These are phyloP conservation scores for Bathynomus jamesi DNA, from an alignment of 1,140 invertebrate species.

Conservation along the genomic window DNA sequence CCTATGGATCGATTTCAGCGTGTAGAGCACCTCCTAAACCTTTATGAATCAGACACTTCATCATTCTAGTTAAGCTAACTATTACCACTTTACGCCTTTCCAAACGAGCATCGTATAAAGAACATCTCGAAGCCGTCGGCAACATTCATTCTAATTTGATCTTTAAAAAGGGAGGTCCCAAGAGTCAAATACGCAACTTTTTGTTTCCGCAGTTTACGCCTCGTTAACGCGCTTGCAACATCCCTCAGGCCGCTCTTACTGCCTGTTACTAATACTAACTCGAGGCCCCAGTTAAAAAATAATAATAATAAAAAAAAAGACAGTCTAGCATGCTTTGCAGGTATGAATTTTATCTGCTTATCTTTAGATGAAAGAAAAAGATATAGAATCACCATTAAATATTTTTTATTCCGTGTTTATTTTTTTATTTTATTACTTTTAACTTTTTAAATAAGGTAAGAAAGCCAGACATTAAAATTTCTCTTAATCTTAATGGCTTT, in stretches of 20 bases:
- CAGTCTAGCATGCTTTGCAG: neutral
- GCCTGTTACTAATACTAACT: slow-evolving; percentile 1
- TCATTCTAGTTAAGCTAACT: neutral
- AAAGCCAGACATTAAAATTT: too few relatives aligned
- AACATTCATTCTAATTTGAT: neutral
- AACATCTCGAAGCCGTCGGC: neutral
- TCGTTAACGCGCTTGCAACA: neutral
- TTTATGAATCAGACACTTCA: neutral
- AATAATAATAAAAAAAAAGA: neutral
- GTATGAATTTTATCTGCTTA: neutral
- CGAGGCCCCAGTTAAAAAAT: neutral
- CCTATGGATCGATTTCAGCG: neutral
- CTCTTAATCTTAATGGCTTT: too few relatives aligned
- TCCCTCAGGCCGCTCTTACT: neutral
- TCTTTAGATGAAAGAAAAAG: neutral
- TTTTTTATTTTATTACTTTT: neutral
- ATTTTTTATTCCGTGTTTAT: neutral
- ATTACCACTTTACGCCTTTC: neutral
- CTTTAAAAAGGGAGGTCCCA: neutral
- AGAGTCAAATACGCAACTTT: neutral
- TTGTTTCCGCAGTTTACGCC: neutral
- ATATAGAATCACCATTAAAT: neutral
- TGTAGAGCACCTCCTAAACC: neutral
- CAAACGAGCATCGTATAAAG: neutral
- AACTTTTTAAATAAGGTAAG: neutral